Base-by-base conservation (phyloP, 1,140 invertebrate genomes). In the Neodiprion fabricii region DNA sequence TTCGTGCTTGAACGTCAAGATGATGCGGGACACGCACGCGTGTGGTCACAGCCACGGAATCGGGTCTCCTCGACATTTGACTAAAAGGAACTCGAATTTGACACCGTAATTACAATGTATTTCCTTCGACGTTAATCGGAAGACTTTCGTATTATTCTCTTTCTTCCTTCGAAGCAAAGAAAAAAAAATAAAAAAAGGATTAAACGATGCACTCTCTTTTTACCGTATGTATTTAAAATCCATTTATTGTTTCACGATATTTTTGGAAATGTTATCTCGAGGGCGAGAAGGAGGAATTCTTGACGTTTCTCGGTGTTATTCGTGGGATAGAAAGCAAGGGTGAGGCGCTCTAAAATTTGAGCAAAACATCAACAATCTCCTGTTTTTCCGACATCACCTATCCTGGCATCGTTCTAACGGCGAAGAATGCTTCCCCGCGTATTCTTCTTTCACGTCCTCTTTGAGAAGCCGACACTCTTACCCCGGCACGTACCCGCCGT, bases 381-480 rank as follows among this genome's bases (percentile, higher is more conserved):
- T 40, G 28, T 40, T 40, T 40, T 40, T 40, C 28, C 28, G 17
- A 21, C 28, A 5, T 3, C 28, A 40, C 28, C 28, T 40, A 40
- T 40, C 28, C 28, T 4, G 28, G 28, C 28, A 40, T 5, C 28
- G 28, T 40, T 40, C 28, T 40, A 40, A 40, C 1, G 28, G 28
- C 28, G 28, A 40, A 40, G 28, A 40, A 40, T 40, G 28, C 2
- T 40, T 40, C 28, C 28, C 5, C 28, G 28, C 53, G 53, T 61
- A 61, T 61, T 61, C n/a, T 61, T 61, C 53, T 61, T 61, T 14
- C 53, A 61, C 53, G 53, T 61, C 53, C 53, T 61, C 28, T 61
- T 61, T 61, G 53, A 61, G n/a, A 61, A 61, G 53, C 53, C 53
- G 53, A 61, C 53, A 9, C n/a, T 40, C 28, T 61, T 61, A 61